Conservation (phyloP, 2,888 invertebrate species). For the Ischnura elegans region DNA sequence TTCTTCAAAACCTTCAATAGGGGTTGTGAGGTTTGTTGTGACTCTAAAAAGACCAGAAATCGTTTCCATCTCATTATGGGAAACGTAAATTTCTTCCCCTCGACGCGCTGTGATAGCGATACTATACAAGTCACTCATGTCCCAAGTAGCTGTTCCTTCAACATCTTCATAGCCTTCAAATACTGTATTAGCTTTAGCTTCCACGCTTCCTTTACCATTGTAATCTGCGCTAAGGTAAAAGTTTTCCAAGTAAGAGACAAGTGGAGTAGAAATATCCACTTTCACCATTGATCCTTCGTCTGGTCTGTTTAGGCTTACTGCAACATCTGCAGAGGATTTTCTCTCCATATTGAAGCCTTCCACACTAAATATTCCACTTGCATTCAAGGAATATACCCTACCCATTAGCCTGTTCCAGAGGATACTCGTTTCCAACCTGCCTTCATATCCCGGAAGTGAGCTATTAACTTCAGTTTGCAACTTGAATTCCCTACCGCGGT, state of each 20-base stretch:
- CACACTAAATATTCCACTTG: not conserved
- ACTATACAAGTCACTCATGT: not conserved
- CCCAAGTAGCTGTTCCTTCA: constrained; percentile 33
- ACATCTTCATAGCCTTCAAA: constrained; percentile 55
- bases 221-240: constrained; percentile 25
- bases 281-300: constrained; percentile 11
- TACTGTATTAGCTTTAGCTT: not conserved
- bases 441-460: not conserved
- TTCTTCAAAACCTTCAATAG: constrained; percentile 49
- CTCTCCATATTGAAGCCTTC: constrained; percentile 26
- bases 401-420: constrained; percentile 1
- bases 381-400: not conserved
- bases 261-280: constrained; percentile 1
- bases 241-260: not conserved
- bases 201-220: not conserved
- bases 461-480: constrained; percentile 18
- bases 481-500: constrained; percentile 9
- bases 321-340: not conserved
- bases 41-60: not conserved
- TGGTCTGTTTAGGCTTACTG: not conserved
- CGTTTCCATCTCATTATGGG: not conserved
- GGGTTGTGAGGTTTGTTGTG: constrained; percentile 39
- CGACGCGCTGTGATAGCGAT: not conserved
- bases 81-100: not conserved
- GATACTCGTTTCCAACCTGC: not conserved